phyloP scores from a whole-genome alignment of 2,113 vertebrate genomes.

The Condylura cristata region DNA sequence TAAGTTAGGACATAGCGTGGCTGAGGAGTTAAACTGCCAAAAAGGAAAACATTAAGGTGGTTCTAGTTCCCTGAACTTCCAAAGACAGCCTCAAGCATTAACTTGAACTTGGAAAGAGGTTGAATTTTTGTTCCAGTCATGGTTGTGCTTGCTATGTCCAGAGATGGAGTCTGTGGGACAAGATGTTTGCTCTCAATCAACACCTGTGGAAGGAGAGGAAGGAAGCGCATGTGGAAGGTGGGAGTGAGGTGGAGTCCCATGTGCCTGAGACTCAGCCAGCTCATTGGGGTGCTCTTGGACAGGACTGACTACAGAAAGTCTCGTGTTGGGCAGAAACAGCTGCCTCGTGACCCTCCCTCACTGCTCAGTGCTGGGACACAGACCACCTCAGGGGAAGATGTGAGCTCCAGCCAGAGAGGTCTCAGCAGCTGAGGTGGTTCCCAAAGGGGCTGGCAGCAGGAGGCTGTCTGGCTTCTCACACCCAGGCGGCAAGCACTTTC shows the following conservation, averaged over 20 bases:
- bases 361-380: neutral
- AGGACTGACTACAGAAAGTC: neutral
- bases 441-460: neutral
- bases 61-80: conserved; percentile 49
- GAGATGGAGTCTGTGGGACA: neutral
- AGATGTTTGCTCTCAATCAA: neutral
- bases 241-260: rapidly evolving
- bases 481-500: neutral
- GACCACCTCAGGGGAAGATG: neutral
- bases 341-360: neutral
- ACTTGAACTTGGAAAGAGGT: conserved; percentile 46
- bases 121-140: neutral
- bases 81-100: conserved; percentile 46
- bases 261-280: neutral
- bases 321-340: neutral
- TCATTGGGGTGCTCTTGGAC: neutral
- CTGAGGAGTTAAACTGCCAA: conserved; percentile 9
- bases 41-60: conserved; percentile 37
- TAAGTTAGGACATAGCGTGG: conserved; percentile 10
- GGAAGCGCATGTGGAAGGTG: neutral
- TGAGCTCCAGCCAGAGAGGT: neutral
- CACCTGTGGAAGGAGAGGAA: neutral
- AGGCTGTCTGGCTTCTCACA: neutral
- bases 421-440: neutral
- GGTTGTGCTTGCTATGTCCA: neutral